These are phyloP conservation scores for Cryptocephalus moraei DNA, from an alignment of 2,888 invertebrate genomes.

Conservation along the genomic window DNA sequence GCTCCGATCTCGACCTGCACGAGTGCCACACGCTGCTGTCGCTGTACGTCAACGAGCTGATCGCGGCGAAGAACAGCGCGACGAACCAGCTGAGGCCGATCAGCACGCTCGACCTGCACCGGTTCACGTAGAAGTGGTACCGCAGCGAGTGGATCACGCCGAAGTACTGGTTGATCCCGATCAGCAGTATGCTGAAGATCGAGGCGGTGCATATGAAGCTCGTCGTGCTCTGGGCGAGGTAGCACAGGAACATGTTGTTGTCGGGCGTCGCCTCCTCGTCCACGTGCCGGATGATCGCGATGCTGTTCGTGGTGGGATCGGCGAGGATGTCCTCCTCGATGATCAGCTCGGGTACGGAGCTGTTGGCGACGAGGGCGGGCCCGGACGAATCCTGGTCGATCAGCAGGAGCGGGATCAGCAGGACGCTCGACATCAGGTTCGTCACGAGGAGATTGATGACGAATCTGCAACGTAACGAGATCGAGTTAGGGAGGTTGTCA, in stretches of 20 bases:
- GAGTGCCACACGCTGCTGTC: constrained; percentile 40
- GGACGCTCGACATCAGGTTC: constrained; percentile 40
- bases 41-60: constrained; percentile 40
- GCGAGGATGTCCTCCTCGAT: constrained; percentile 15
- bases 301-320: constrained; percentile 10
- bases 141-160: constrained; percentile 56
- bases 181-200: constrained; percentile 51
- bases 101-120: constrained; percentile 39
- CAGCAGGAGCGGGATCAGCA: constrained; percentile 42
- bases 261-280: background rate
- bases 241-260: constrained; percentile 23
- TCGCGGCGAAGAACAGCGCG: constrained; percentile 35
- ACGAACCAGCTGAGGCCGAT: constrained; percentile 42
- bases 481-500: too few relatives aligned
- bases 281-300: constrained; percentile 17
- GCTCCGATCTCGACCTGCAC: constrained; percentile 22
- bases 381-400: constrained; percentile 37
- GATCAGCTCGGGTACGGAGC: constrained; percentile 10
- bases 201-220: constrained; percentile 48
- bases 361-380: constrained; percentile 33
- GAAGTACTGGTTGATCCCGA: constrained; percentile 55
- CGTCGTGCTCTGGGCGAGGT: constrained; percentile 51
- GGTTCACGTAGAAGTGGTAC: constrained; percentile 49
- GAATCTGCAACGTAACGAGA: constrained; percentile 34
- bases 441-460: constrained; percentile 44